These are phyloP conservation scores for Stegodyphus dumicola DNA, from an alignment of 1,140 invertebrate genomes.

Conservation along the genomic window DNA sequence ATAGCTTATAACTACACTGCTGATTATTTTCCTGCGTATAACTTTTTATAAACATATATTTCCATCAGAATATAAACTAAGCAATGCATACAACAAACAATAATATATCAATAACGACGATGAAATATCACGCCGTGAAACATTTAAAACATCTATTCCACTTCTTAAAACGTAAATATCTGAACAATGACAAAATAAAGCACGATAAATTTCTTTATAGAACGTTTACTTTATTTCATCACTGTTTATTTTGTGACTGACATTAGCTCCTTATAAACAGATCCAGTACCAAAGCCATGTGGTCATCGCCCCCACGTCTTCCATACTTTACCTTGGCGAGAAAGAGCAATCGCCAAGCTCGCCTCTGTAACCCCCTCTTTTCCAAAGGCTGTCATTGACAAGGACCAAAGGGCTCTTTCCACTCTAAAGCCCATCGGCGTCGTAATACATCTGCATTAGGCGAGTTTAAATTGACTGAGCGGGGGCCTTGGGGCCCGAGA, in stretches of 20 bases:
- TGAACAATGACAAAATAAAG: too few relatives aligned
- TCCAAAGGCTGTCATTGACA: slow-evolving; percentile 52
- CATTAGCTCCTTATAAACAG: not conserved
- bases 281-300: not conserved
- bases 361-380: slow-evolving; percentile 4
- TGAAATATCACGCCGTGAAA: too few relatives aligned
- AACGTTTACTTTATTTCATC: too few relatives aligned
- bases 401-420: slow-evolving; percentile 57
- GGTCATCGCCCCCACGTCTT: not conserved
- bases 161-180: too few relatives aligned
- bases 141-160: too few relatives aligned
- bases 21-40: too few relatives aligned
- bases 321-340: not conserved
- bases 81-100: too few relatives aligned
- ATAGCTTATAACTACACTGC: too few relatives aligned
- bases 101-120: too few relatives aligned
- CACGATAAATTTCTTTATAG: too few relatives aligned
- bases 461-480: slow-evolving; percentile 59
- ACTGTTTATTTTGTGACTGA: not conserved
- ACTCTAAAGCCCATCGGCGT: slow-evolving; percentile 58
- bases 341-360: slow-evolving; percentile 8
- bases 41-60: too few relatives aligned
- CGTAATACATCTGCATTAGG: slow-evolving; percentile 61
- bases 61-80: too few relatives aligned
- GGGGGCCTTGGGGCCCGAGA: slow-evolving; percentile 45